These are phyloP conservation scores for Thymelicus sylvestris DNA, from an alignment of 2,888 invertebrate species.

Conservation along the genomic window DNA sequence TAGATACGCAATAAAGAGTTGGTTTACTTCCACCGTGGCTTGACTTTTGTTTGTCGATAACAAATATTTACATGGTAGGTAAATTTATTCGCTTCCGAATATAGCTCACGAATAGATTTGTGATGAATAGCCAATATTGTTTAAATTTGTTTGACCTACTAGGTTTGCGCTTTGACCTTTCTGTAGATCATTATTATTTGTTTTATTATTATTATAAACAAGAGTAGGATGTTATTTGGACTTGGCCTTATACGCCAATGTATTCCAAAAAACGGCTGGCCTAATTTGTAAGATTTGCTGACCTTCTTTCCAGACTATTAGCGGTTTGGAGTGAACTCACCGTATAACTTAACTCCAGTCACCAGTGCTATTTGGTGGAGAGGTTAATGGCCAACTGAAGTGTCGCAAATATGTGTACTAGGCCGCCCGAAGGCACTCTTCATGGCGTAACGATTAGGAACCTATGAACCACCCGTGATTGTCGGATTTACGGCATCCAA, in stretches of 20 bases:
- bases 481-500: no score
- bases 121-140: neutral
- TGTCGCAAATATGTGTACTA: no score
- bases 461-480: no score
- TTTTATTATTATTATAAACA: neutral
- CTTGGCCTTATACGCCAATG: neutral
- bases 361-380: no score
- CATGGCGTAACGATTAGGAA: no score
- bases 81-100: slow-evolving; percentile 18
- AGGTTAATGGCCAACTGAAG: no score
- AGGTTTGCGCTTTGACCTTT: neutral
- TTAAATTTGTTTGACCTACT: neutral
- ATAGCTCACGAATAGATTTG: neutral
- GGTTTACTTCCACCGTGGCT: neutral
- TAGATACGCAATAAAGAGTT: neutral
- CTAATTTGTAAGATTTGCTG: no score
- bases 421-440: no score
- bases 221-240: neutral
- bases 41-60: slow-evolving; percentile 7
- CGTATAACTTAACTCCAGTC: no score
- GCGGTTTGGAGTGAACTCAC: no score
- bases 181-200: neutral
- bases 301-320: no score
- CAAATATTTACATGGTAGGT: slow-evolving; percentile 8
- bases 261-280: no score